Base-by-base conservation (phyloP, 2,888 invertebrate species). In the Lasioglossum marginatum region DNA sequence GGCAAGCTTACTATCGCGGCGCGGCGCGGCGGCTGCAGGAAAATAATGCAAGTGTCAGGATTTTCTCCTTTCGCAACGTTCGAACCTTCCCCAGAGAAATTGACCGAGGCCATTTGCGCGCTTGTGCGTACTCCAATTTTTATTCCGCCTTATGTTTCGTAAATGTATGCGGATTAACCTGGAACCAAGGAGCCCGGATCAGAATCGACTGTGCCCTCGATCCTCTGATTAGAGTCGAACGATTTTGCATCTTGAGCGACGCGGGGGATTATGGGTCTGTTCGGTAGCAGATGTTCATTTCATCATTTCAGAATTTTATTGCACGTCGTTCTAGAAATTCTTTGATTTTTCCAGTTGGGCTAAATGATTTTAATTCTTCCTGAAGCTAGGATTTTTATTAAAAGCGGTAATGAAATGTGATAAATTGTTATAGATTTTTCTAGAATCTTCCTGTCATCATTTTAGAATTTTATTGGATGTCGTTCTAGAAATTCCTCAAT, bases 11-110 rank as follows among this genome's bases (percentile, higher is more conserved):
- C 77, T 68, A 66, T 63, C 77, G 43, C 43, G 43, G 43, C 45
- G 45, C 45, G 16, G 16, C 45, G 45, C 14, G 5, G 34, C n/a
- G 34, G 74, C 78, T 63, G 63, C 63, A 14, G 75, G 71, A 63
- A 75, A 85, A 85, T 85, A 85, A 85, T 85, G 83, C 84, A 83
- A 78, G 83, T 83, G 83, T 85, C 84, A 74, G 84, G 84, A 85
- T 83, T 79, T 85, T 34, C 52, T 37, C 52, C 23, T 19, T 4
- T 34, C 57, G 34, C 14, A 23, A 23, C 60, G 40, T 43, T 74
- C 48, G 77, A 63, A 60, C n/a, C 52, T 27, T 45, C 75, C 52
- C 78, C 23, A 14, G 52, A 71, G 78, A 52, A 71, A 85, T 79
- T 66, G 77, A 78, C 60, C 81, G 60, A n/a, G 14, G 37, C 57